A percentile compares a stretch with the other conserved stretches of the same genome.
phyloP scores from a whole-genome alignment of 2,888 invertebrate genomes.

The Dorcus parallelipipedus region DNA sequence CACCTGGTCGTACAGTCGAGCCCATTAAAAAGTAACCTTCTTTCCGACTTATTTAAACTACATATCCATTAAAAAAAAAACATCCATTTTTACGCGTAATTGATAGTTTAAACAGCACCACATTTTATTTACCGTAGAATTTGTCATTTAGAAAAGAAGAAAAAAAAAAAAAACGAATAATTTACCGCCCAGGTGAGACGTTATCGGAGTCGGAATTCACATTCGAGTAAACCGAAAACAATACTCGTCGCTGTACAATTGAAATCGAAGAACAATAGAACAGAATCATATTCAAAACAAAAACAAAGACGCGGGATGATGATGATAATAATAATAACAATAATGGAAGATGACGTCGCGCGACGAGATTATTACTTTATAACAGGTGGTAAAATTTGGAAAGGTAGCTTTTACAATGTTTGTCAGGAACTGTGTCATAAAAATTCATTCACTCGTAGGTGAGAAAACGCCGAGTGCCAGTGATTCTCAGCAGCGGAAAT shows the following conservation, averaged over 20 bases:
- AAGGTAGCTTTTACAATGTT: conserved; percentile 5
- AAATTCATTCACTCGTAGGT: not conserved
- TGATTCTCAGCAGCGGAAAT: not conserved
- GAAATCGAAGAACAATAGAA: not conserved
- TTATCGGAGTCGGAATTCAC: not conserved
- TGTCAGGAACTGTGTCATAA: conserved; percentile 9
- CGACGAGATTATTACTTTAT: not conserved
- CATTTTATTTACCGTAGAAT: not conserved
- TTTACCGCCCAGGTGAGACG: conserved; percentile 7
- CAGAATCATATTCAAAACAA: not conserved
- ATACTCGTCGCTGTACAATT: too few relatives aligned
- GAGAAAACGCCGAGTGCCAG: not conserved
- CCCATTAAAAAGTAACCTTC: conserved; percentile 33
- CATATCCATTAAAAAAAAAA: not conserved
- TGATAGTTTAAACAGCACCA: too few relatives aligned
- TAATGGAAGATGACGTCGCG: too few relatives aligned
- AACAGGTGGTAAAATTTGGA: not conserved
- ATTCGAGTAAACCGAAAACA: too few relatives aligned
- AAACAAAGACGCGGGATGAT: not conserved
- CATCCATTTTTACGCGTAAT: too few relatives aligned
- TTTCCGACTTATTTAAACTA: conserved; percentile 10
- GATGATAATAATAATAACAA: not conserved
- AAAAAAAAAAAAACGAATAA: conserved; percentile 4
- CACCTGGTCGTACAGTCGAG: conserved; percentile 43
- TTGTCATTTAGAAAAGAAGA: not conserved